phyloP scores from a whole-genome alignment of 2,888 invertebrate species.

The Euspilapteryx auroguttella region DNA sequence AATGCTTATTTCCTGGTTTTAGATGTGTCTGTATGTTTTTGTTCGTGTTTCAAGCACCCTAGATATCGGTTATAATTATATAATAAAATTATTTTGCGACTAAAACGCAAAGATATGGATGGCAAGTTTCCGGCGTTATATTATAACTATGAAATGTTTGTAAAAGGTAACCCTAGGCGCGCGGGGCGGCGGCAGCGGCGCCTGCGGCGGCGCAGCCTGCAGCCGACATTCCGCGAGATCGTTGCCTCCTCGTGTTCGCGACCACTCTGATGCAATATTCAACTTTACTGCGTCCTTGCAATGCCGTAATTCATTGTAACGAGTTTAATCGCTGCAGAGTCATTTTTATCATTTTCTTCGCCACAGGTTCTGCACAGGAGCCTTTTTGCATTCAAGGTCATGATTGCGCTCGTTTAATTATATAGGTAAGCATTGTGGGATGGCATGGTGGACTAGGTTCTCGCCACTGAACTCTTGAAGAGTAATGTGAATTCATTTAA shows the following conservation, averaged over 20 bases:
- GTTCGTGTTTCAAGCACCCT: too few relatives aligned
- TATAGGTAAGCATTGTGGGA: conserved; percentile 23
- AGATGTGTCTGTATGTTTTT: too few relatives aligned
- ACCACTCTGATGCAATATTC: conserved; percentile 57
- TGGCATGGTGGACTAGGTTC: conserved; percentile 23
- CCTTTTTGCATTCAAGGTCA: conserved; percentile 32
- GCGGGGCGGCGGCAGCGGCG: conserved; percentile 15
- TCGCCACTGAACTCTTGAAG: too few relatives aligned
- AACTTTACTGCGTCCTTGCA: conserved; percentile 61
- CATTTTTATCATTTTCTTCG: conserved; percentile 44
- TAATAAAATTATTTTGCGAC: too few relatives aligned
- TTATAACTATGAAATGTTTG: too few relatives aligned
- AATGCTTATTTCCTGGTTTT: too few relatives aligned
- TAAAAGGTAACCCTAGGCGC: too few relatives aligned
- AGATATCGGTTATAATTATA: too few relatives aligned
- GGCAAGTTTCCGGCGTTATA: too few relatives aligned
- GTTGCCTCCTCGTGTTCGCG: conserved; percentile 45
- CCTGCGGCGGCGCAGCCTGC: conserved; percentile 13
- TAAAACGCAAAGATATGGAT: too few relatives aligned
- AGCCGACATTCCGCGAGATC: conserved; percentile 49
- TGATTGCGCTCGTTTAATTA: conserved; percentile 38
- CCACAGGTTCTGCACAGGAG: conserved; percentile 25
- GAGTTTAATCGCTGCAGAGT: conserved; percentile 40
- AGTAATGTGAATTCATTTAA: conserved; percentile 5
- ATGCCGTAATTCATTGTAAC: conserved; percentile 60